Conservation (phyloP, 2,888 invertebrate genomes). For the Drosophila cyrtoloma region DNA sequence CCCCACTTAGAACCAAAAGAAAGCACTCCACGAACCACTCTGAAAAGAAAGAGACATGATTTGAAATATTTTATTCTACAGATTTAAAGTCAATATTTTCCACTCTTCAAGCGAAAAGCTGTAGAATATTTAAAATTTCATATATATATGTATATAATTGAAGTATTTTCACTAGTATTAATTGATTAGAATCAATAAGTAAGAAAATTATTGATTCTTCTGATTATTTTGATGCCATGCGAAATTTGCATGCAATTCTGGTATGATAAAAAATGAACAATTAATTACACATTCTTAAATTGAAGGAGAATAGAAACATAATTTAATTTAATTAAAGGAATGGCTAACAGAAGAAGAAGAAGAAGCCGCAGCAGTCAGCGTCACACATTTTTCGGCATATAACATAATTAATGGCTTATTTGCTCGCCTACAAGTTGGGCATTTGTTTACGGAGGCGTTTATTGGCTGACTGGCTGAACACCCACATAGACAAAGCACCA, state of each 20-base stretch:
- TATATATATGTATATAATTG: too few species aligned
- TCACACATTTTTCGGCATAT: constrained; percentile 29
- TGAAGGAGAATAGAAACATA: not conserved
- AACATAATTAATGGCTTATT: constrained; percentile 27
- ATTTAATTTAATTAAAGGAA: constrained; percentile 19
- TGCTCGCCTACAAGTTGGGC: constrained; percentile 8
- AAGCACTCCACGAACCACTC: not conserved
- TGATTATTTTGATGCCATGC: not conserved
- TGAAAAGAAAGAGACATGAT: not conserved
- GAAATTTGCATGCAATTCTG: constrained; percentile 1
- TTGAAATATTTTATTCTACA: not conserved
- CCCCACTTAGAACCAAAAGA: not conserved
- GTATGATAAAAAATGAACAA: constrained; percentile 12
- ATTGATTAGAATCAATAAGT: not conserved
- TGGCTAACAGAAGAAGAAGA: not conserved
- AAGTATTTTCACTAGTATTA: too few species aligned
- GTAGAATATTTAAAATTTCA: not conserved
- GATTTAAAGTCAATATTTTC: not conserved
- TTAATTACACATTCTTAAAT: constrained; percentile 3
- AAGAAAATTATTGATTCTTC: not conserved
- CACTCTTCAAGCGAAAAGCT: not conserved
- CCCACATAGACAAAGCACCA: not conserved
- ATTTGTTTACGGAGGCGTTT: constrained; percentile 42
- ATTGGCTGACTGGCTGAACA: constrained; percentile 7
- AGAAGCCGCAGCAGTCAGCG: not conserved